Evolutionary conservation across 2,797 vertebrate genomes (phyloP), one percentile per base, ranked within the genome.

Genomic region (Bovichtus diacanthus): DNA sequence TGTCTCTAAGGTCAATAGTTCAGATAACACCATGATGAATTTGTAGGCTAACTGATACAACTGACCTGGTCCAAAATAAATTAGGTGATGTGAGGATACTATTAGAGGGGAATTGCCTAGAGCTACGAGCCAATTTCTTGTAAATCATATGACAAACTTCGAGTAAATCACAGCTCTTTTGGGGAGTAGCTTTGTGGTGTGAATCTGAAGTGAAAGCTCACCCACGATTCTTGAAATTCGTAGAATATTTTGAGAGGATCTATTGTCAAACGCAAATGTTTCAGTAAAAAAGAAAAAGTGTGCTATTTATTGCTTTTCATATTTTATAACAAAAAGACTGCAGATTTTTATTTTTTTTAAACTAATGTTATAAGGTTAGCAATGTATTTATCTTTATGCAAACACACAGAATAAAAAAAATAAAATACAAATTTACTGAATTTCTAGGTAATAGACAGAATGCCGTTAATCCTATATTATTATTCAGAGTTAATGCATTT

Each of bases 121-220:
- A 46, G 12, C 18, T 44, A 9, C 19, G 55, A 36, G 39, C 8
- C 78, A 25, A 34, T 90, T 93, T 92, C 86, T 86, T 81, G 84
- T 89, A 91, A 91, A 90, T 76, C 86, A 80, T 62, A 43, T 88
- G 90, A 90, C 76, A 88, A 83, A 86, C 70, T 27, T 65, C 25
- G 82, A 86, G 29, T 1, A 38, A n/a, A 44, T 68, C 82, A 82
- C 31, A 61, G 64, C 77, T 90, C 90, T 87, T 67, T 70, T 60
- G 1, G 18, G 18, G 46, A 60, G 46, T 19, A 4, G 70, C 10
- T 43, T 53, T 41, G 65, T 34, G 15, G 31, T 16, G 46, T 36
- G 41, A 73, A 80, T 50, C 49, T 10, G 3, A 61, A 77, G 13
- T 66, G 78, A 90, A 85, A 90, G 47, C 21, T 75, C 80, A 15